These are phyloP conservation scores for Acrocephalus kingi DNA, from an alignment of 2,113 vertebrate genomes.

Conservation along the genomic window DNA sequence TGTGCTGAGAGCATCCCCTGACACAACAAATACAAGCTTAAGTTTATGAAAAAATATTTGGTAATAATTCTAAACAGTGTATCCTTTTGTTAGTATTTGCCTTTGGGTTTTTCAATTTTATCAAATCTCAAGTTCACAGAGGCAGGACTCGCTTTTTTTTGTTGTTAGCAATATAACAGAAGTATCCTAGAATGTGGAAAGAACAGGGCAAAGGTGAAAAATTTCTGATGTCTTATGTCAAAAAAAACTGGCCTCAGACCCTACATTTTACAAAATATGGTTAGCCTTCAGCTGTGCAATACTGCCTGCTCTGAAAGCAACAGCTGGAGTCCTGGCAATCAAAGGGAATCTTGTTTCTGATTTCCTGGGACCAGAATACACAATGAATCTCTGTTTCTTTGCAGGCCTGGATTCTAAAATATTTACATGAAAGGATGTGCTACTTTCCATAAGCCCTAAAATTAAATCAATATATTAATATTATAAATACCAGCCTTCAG, in stretches of 20 bases:
- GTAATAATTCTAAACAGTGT: background rate
- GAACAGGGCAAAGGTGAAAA: background rate
- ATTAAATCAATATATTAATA: background rate
- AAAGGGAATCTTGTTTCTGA: conserved; percentile 4
- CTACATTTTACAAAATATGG: background rate
- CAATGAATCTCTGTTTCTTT: background rate
- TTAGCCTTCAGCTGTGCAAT: background rate
- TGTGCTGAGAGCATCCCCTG: background rate
- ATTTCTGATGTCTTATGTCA: background rate
- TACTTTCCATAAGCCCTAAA: background rate
- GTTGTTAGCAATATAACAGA: background rate
- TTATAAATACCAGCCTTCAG: background rate
- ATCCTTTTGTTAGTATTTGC: background rate
- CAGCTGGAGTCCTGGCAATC: background rate
- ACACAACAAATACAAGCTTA: background rate
- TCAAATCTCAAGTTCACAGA: background rate
- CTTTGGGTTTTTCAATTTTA: background rate
- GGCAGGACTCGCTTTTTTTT: background rate
- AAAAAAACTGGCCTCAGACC: background rate
- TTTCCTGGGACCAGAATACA: background rate
- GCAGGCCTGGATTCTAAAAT: background rate
- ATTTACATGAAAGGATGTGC: background rate
- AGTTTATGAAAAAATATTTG: background rate
- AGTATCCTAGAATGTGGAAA: background rate
- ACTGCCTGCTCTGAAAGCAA: background rate